Evolutionary conservation across 1,140 invertebrate genomes (phyloP).

Genomic region (Epicauta chinensis): DNA sequence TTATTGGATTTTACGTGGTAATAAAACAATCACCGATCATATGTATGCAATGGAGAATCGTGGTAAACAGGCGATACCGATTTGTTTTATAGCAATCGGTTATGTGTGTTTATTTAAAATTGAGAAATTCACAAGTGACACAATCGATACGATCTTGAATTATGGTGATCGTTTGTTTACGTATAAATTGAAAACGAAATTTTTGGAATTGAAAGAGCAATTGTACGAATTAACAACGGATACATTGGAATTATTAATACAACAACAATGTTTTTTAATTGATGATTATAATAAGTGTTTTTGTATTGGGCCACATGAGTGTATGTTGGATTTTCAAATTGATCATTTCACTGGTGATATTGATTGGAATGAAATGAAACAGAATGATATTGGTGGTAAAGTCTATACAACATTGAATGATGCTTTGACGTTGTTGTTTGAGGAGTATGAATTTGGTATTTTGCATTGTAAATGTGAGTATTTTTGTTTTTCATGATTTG

Average conservation of each 20-base stretch:
- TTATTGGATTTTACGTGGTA: constrained; percentile 24
- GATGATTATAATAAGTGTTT: constrained; percentile 11
- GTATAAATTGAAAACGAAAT: constrained; percentile 22
- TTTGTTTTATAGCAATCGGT: constrained; percentile 22
- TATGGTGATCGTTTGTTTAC: constrained; percentile 46
- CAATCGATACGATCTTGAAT: constrained; percentile 45
- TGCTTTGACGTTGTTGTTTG: constrained; percentile 20
- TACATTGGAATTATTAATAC: constrained; percentile 23
- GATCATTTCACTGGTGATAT: constrained; percentile 40
- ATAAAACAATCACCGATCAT: background rate
- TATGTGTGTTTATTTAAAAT: constrained; percentile 18
- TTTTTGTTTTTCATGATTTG: too few relatives aligned
- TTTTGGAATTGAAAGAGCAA: constrained; percentile 30
- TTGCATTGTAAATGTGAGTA: background rate
- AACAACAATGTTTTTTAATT: constrained; percentile 36
- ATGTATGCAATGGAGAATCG: constrained; percentile 24
- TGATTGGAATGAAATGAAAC: constrained; percentile 14
- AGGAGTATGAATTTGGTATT: constrained; percentile 32
- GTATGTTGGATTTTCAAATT: constrained; percentile 29
- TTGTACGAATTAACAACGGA: constrained; percentile 21
- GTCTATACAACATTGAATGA: constrained; percentile 13
- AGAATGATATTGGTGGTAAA: constrained; percentile 25
- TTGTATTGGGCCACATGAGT: constrained; percentile 20
- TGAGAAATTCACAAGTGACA: constrained; percentile 39
- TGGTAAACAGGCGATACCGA: constrained; percentile 23